phyloP scores from a whole-genome alignment of 2,888 invertebrate species.

The Conomelus anceps region DNA sequence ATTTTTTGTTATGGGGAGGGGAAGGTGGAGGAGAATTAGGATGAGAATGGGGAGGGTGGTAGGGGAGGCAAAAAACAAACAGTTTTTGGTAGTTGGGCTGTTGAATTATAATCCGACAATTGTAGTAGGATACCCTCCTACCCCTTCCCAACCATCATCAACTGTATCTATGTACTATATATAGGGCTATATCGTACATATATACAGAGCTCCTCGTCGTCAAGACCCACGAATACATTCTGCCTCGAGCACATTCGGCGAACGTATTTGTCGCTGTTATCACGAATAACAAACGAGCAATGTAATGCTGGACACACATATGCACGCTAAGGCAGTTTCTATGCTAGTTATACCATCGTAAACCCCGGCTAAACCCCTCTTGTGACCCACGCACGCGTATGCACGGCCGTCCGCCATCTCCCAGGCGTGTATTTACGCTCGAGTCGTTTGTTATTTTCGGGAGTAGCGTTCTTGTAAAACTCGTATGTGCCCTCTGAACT shows the following conservation, averaged over 20 bases:
- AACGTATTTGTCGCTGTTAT: not conserved
- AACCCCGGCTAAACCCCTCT: not conserved
- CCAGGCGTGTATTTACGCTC: slow-evolving; percentile 20
- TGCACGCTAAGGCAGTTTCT: not conserved
- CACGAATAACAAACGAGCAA: not conserved
- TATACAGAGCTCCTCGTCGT: not conserved
- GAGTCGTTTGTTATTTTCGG: slow-evolving; percentile 12
- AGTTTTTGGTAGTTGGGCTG: not conserved
- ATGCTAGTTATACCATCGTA: not conserved
- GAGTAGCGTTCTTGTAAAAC: not conserved
- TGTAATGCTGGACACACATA: not conserved
- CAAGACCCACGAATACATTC: not conserved
- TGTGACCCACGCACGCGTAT: not conserved
- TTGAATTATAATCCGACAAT: not conserved
- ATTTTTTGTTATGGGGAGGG: too few relatives aligned
- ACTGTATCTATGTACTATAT: too few relatives aligned
- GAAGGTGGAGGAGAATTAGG: too few relatives aligned
- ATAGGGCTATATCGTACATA: not conserved
- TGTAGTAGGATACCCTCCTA: not conserved
- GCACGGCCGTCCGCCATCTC: not conserved
- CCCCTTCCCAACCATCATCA: too few relatives aligned
- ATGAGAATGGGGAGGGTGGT: not conserved
- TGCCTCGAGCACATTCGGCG: not conserved
- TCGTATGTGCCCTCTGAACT: not conserved
- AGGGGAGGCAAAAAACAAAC: not conserved